Evolutionary conservation across 2,113 vertebrate genomes (phyloP), one percentile per base, ranked within the genome.

Genomic region (Odontophorus gujanensis): DNA sequence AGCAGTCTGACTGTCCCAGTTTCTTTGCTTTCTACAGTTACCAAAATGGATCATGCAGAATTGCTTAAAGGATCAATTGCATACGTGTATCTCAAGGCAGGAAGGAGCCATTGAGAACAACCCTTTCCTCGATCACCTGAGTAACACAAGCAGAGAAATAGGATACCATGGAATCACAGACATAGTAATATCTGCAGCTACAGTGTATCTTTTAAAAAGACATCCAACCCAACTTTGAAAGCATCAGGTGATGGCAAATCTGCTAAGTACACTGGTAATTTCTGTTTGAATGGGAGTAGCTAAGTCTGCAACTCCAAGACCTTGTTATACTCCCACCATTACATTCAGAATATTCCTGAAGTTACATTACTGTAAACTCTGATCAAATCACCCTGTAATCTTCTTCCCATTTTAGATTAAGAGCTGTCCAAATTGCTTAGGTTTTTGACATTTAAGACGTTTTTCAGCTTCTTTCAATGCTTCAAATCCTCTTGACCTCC

Each of bases 321-420:
- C 66, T 79, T 48, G 53, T 66, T 66, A 91, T 12, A 48, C 16
- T 43, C 73, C 18, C 18, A 62, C 19, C 48, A 76, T 32, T 42
- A 73, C n/a, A 13, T n/a, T 81, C 48, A 81, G 53, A 34, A 71
- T 63, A 24, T 55, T 38, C 26, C 68, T 75, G 48, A 1, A 95
- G 18, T 75, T 34, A 53, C 18, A 47, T 69, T 88, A 69, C 48
- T 69, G 58, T 26, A 89, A 85, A 63, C 66, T 74, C 68, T 4
- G 3, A 83, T 72, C 47, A 84, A 75, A 87, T 82, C 45, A 58
- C 36, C 26, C 81, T 34, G 34, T 93, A 91, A 87, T 87, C 50
- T 91, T 76, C 58, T 84, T 83, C 75, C 16, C 19, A 45, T 72
- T 89, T 89, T 42, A 79, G 69, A 90, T 92, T 76, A 90, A 65